Conservation (phyloP, 2,797 vertebrate genomes). For the Sebastes wilsoni region DNA sequence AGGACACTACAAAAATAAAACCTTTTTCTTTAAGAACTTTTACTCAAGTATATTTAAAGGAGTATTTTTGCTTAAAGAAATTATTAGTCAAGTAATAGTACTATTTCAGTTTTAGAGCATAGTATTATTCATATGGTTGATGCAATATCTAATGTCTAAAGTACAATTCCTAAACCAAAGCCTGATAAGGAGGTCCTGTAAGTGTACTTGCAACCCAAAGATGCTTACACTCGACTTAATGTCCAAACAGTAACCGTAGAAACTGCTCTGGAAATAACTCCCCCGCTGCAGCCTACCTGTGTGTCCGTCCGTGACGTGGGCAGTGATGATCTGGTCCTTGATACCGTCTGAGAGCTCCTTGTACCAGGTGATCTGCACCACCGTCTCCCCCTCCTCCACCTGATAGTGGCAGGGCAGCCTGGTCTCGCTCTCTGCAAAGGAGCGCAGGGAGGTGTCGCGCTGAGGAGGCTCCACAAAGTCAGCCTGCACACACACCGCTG, state of each 20-base stretch:
- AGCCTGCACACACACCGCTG: conserved; percentile 43
- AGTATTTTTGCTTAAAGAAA: not conserved
- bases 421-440: conserved; percentile 67
- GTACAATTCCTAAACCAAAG: not conserved
- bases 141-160: not conserved
- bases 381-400: conserved; percentile 17
- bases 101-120: not conserved
- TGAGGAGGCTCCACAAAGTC: conserved; percentile 73
- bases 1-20: no score
- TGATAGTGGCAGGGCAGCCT: conserved; percentile 87
- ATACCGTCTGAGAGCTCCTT: conserved; percentile 72
- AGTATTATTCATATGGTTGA: not conserved
- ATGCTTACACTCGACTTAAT: not conserved
- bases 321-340: conserved; percentile 81
- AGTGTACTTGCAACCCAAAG: not conserved
- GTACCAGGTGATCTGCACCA: conserved; percentile 83
- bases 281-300: conserved; percentile 41
- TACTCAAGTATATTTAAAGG: not conserved
- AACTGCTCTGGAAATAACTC: not conserved
- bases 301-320: conserved; percentile 62
- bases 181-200: not conserved
- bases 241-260: not conserved
- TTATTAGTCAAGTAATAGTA: not conserved
- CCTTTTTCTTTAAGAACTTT: not conserved
- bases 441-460: conserved; percentile 27